Base-by-base conservation (phyloP, 2,797 vertebrate genomes). In the Australoheros facetus region DNA sequence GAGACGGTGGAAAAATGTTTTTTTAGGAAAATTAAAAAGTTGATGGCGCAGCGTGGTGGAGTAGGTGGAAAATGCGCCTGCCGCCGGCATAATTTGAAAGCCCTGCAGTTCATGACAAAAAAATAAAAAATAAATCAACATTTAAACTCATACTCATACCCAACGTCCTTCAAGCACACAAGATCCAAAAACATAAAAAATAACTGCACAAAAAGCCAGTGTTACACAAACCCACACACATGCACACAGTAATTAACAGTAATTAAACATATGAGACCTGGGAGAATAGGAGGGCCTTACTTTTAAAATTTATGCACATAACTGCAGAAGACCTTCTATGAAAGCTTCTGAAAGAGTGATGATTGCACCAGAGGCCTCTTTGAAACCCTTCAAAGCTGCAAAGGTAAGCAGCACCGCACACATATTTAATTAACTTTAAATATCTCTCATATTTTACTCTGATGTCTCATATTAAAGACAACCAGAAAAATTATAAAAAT, bases 291-390 rank as follows among this genome's bases (percentile, higher is more conserved):
- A 60, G 19, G 19, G n/a, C 12, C 3, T 0, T 21, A 8, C 3
- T 12, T 42, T 42, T 39, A 23, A 62, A 23, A 64, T 64, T 37
- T 13, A 64, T 16, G n/a, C 8, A 2, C 23, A 0, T 23, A 42
- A 2, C 34, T 62, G 59, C 59, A 39, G 59, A 62, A 16, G n/a
- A 0, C 0, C 1, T 34, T 0, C 12, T 0, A 60, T 5, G 1
- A 62, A 60, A 39, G 58, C 58, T 60, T 16, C 7, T 62, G n/a
- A 5, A 62, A 23, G 59, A 16, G 34, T 39, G 13, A 60, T 12
- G 12, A 13, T 39, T 21, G n/a, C 58, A 21, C 58, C 19, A 39
- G 12, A 62, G 12, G 0, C 0, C 1, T 34, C 17, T 58, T 58
- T 8, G 28, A 19, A 58, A 58, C 10, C 7, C 21, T 0, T 17